Evolutionary conservation across 2,888 invertebrate genomes (phyloP).

Genomic region (Anorthoa munda): DNA sequence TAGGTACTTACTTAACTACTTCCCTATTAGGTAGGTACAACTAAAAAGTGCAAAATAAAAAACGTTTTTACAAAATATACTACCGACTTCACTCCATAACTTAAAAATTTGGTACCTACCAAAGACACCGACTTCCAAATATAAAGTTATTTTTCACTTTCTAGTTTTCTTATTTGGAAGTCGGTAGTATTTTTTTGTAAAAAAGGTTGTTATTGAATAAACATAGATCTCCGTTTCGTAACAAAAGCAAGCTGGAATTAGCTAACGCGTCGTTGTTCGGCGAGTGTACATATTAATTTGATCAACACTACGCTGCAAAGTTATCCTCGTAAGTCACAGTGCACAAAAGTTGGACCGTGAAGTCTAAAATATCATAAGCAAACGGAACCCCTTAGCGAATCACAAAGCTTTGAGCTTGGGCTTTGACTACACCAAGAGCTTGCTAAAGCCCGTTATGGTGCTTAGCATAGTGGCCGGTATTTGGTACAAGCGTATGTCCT

Average conservation of each 20-base stretch:
- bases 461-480: constrained; percentile 59
- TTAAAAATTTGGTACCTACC: too few species aligned
- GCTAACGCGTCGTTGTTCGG: constrained; percentile 19
- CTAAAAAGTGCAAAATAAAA: too few species aligned
- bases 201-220: too few species aligned
- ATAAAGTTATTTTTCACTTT: too few species aligned
- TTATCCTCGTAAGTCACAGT: constrained; percentile 43
- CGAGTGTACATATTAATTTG: constrained; percentile 63
- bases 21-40: too few species aligned
- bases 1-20: too few species aligned
- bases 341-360: constrained; percentile 63
- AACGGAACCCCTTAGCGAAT: constrained; percentile 63
- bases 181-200: too few species aligned
- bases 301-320: constrained; percentile 63
- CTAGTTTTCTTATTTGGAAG: too few species aligned
- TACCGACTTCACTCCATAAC: too few species aligned
- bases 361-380: constrained; percentile 71
- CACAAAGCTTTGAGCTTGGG: constrained; percentile 73
- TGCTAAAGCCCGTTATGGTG: constrained; percentile 59
- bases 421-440: constrained; percentile 63
- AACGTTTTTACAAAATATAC: too few species aligned
- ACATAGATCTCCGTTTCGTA: constrained; percentile 2
- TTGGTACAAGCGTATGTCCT: constrained; percentile 47
- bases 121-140: too few species aligned
- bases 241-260: constrained; percentile 25